Evolutionary conservation across 2,113 vertebrate species (phyloP), one percentile per base, ranked within the genome.

Genomic region (Trichomycterus rosablanca): DNA sequence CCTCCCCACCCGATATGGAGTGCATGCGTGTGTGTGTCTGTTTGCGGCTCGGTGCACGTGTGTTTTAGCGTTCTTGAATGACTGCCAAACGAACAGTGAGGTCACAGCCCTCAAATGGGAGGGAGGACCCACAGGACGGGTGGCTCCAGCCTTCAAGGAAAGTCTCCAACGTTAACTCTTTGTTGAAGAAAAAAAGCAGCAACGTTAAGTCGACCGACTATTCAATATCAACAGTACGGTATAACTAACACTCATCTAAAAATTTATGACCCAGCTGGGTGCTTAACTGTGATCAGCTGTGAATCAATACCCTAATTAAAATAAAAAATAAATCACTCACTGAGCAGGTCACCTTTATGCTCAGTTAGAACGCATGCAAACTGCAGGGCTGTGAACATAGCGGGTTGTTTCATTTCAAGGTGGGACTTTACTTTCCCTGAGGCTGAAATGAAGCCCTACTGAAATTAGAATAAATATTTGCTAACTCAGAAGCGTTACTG

Each of bases 81-180:
- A 57, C 43, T 66, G 71, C 51, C 70, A 70, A 40, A 24, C 59
- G 49, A 63, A 63, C 63, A 48, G 70, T 72, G 74, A 75, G 57
- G 67, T 75, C 74, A 75, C 59, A 68, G 32, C 50, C 35, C 51
- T 44, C 42, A 59, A 62, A 43, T 26, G 18, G 54, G 55, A 37
- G 23, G 73, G 73, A 19, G 52, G 66, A 30, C 22, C 59, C 44
- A 56, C 23, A 37, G 54, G 49, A 58, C 48, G 39, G 50, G 22
- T 24, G 59, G 67, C 24, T 54, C 48, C 61, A 57, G 63, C 16
- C 52, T 70, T 58, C 40, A 20, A 26, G 52, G 52, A 65, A 55
- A 67, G 45, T 63, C 52, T 72, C 35, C 18, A 40, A 14, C 12
- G 49, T 72, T 72, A 72, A 72, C 63, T 67, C 63, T 71, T 71